Evolutionary conservation across 1,140 invertebrate genomes (phyloP).

Genomic region (Trachymyrmex septentrionalis): DNA sequence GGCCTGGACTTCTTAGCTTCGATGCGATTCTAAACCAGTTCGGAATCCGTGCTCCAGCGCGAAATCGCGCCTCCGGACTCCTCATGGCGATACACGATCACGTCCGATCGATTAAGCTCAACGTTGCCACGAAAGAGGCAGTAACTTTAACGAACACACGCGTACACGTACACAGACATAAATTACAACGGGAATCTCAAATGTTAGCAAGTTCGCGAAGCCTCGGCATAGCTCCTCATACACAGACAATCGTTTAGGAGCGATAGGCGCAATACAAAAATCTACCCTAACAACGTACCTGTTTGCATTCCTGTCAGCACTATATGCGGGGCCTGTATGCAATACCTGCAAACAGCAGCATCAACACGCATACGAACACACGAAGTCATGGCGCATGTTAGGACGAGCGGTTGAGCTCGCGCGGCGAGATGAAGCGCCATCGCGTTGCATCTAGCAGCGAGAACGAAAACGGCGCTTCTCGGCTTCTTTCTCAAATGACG

Average conservation of each 20-base stretch:
- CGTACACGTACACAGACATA: slow-evolving; percentile 4
- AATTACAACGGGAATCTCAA: slow-evolving; percentile 43
- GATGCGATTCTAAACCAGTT: background rate
- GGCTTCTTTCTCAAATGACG: background rate
- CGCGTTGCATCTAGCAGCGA: slow-evolving; percentile 53
- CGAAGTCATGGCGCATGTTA: background rate
- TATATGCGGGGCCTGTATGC: background rate
- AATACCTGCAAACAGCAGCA: slow-evolving; percentile 10
- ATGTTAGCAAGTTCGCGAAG: slow-evolving; percentile 68
- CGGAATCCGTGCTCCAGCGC: background rate
- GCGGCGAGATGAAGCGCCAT: slow-evolving; percentile 40
- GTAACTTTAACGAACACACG: slow-evolving; percentile 17
- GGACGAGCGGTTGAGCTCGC: slow-evolving; percentile 31
- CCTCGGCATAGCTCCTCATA: slow-evolving; percentile 49
- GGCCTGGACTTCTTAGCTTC: background rate
- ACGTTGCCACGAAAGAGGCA: slow-evolving; percentile 26
- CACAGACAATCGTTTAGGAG: slow-evolving; percentile 70
- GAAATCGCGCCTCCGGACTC: slow-evolving; percentile 27
- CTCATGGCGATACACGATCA: slow-evolving; percentile 44
- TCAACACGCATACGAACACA: background rate
- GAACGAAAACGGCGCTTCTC: slow-evolving; percentile 54
- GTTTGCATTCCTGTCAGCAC: slow-evolving; percentile 68
- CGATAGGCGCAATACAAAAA: slow-evolving; percentile 68
- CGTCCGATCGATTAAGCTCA: slow-evolving; percentile 52
- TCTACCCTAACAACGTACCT: slow-evolving; percentile 47